Base-by-base conservation (phyloP, 2,888 invertebrate species). In the Sphinx pinastri region DNA sequence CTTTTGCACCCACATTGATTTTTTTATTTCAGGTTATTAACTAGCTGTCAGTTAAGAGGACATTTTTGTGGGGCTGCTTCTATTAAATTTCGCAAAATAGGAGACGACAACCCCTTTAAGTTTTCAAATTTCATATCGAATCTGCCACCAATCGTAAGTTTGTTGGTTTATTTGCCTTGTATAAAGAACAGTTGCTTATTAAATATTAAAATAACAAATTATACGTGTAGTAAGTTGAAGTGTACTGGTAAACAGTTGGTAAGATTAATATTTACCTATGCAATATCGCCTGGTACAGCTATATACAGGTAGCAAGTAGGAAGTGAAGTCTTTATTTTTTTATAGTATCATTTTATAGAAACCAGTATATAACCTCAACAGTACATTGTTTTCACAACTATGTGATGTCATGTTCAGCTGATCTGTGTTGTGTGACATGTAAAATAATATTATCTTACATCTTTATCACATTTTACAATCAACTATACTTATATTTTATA, bases 81-180 rank as follows among this genome's bases (percentile, higher is more conserved):
- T 60, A 69, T 60, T 63, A 63, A 63, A 60, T 85, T 87, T 90
- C 89, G 90, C 94, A 94, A 94, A 93, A 94, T 94, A 94, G 94
- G 94, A 91, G 94, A 94, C 93, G 90, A 89, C 85, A 94, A 93
- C 82, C 91, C 93, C 73, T 94, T 94, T 82, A 94, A 89, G 91
- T 94, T 94, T 83, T 90, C 94, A 79, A 94, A 93, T 89, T 94
- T 94, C 79, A 93, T 94, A 92, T 91, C 94, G 86, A 94, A 91
- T 90, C 94, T 94, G 84, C 94, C 94, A 92, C 94, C 94, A 79
- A 93, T 94, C 77, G 94, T 94, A 88, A 93, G 94, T 87, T 77
- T 71, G 38, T 71, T 69, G 51, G 54, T 31, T 19, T 76, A 73
- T 72, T 71, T 57, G 68, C 38, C 59, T 38, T 52, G 3, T 57